Base-by-base conservation (phyloP, 2,113 vertebrate species). In the Mesitornis unicolor region DNA sequence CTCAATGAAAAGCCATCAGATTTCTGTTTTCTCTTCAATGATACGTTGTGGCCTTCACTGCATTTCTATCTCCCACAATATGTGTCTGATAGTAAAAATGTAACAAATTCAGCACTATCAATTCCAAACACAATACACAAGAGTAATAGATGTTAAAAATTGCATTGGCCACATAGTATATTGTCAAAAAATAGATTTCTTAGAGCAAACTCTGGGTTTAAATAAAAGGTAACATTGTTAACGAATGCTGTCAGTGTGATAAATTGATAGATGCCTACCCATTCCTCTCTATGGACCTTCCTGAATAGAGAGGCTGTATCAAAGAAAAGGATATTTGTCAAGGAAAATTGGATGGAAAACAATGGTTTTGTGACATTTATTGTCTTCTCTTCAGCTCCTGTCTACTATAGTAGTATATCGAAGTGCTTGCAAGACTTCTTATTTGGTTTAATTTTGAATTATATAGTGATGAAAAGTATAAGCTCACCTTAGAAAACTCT, bases 151-250 rank as follows among this genome's bases (percentile, higher is more conserved):
- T 93, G 90, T 78, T 94, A 89, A 95, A 95, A 94, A 92, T 85
- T 81, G 85, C 60, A 85, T 90, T 10, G 11, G 40, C 92, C 79
- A 81, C 51, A 88, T 9, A 53, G 51, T 48, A 60, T 60, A 59
- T 88, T 86, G 76, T 90, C 29, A 94, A 96, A 96, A 95, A 87
- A 95, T 38, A 75, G 82, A 91, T 88, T 96, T 91, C 78, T 91
- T 81, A 22, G 68, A 86, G 60, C 28, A 84, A 96, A 93, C 50
- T 70, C 71, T 33, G 51, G 43, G 50, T 93, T 92, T 94, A 95
- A 96, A 90, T 87, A 68, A 84, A 93, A 97, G 71, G 95, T 94
- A 93, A 95, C 88, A 90, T 86, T 93, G 75, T 70, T 96, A 96
- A 96, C 0, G 21, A 95, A 90, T 84, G 26, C 69, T 24, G 0